Percentiles rank a stretch among this genome's conserved stretches.
phyloP scores from a whole-genome alignment of 2,113 vertebrate genomes.

The Gallinago undulata region DNA sequence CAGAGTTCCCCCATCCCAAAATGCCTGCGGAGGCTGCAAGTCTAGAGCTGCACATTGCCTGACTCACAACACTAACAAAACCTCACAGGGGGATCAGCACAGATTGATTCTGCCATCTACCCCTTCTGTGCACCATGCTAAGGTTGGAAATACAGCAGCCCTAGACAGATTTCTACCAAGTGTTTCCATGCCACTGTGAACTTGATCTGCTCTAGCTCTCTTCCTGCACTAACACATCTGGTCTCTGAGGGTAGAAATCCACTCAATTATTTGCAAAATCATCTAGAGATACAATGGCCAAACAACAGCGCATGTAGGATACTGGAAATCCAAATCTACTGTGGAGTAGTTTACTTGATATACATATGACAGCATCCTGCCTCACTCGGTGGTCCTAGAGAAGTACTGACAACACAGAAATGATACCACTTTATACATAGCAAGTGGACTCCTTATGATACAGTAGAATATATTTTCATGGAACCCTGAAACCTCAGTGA shows the following conservation, averaged over 20 bases:
- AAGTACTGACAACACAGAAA: not conserved
- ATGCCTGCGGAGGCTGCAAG: accelerated
- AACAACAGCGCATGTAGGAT: not conserved
- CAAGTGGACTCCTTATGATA: not conserved
- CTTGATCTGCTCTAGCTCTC: accelerated
- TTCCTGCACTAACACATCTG: not conserved
- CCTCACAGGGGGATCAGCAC: not conserved
- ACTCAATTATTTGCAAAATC: not conserved
- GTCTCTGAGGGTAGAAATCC: not conserved
- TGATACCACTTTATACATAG: not conserved
- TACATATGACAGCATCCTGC: not conserved
- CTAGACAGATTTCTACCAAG: not conserved
- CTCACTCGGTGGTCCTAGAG: not conserved
- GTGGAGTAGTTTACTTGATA: not conserved
- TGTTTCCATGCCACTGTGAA: accelerated
- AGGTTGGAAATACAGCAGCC: not conserved
- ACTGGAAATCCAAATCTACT: not conserved
- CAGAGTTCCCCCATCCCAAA: not conserved
- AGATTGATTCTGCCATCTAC: not conserved
- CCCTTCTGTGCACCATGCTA: accelerated
- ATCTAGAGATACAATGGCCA: not conserved
- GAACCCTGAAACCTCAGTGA: not conserved
- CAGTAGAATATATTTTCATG: not conserved
- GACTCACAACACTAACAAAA: not conserved
- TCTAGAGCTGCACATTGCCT: not conserved